Evolutionary conservation across 2,888 invertebrate species (phyloP).

Genomic region (Platerodrilus igneus): DNA sequence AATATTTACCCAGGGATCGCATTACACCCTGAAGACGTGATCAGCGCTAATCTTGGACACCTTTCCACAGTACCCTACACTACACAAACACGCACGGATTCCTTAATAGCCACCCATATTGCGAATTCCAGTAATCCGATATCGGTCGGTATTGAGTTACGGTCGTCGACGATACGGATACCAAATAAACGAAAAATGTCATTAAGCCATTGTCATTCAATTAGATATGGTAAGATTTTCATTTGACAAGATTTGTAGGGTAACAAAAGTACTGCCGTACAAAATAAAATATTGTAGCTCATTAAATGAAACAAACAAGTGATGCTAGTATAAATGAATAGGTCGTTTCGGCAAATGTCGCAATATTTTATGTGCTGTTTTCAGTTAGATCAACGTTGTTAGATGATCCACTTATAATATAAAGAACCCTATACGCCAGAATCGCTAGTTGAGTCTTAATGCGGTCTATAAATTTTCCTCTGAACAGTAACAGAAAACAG

Average conservation of each 20-base stretch:
- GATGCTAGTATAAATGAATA: constrained; percentile 28
- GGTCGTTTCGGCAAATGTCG: constrained; percentile 36
- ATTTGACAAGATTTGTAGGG: constrained; percentile 40
- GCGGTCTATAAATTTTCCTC: constrained; percentile 41
- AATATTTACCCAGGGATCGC: constrained; percentile 45
- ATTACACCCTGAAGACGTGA: constrained; percentile 36
- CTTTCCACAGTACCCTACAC: constrained; percentile 21
- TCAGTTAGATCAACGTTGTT: constrained; percentile 17
- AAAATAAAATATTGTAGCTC: constrained; percentile 26
- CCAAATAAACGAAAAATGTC: constrained; percentile 46
- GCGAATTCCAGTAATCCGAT: constrained; percentile 47
- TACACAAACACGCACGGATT: constrained; percentile 43
- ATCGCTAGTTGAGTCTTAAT: constrained; percentile 39
- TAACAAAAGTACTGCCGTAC: constrained; percentile 21
- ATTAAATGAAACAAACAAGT: constrained; percentile 31
- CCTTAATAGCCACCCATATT: constrained; percentile 42
- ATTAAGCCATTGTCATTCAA: constrained; percentile 43
- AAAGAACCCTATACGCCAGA: constrained; percentile 43
- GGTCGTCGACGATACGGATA: constrained; percentile 38
- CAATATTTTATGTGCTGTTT: constrained; percentile 37
- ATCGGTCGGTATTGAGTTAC: constrained; percentile 44
- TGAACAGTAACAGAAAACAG: constrained; percentile 43
- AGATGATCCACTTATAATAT: constrained; percentile 31
- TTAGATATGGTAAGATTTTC: constrained; percentile 42
- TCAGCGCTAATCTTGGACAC: constrained; percentile 24